Percentiles rank a stretch among this genome's conserved stretches.
phyloP scores from a whole-genome alignment of 2,888 invertebrate genomes.

The Polylopha cassiicola region DNA sequence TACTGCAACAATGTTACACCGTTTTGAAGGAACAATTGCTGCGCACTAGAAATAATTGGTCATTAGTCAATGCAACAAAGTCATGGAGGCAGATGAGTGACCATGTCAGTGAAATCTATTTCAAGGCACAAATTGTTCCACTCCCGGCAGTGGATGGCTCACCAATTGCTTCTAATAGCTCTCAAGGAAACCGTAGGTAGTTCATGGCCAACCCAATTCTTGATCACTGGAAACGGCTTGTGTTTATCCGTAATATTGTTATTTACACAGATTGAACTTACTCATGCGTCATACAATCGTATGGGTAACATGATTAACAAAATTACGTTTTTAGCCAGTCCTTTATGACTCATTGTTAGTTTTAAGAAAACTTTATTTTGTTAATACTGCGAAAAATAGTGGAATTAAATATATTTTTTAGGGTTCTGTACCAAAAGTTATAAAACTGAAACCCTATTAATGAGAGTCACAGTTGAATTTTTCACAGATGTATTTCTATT shows the following conservation, averaged over 20 bases:
- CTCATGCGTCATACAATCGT: slow-evolving; percentile 39
- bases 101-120: slow-evolving; percentile 37
- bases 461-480: too few relatives aligned
- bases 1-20: slow-evolving; percentile 22
- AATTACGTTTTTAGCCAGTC: slow-evolving; percentile 34
- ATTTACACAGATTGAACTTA: slow-evolving; percentile 40
- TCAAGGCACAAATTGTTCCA: slow-evolving; percentile 24
- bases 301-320: slow-evolving; percentile 37
- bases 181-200: slow-evolving; percentile 44
- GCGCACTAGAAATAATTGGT: slow-evolving; percentile 17
- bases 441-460: too few relatives aligned
- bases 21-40: slow-evolving; percentile 11
- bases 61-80: slow-evolving; percentile 27
- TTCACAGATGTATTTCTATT: too few relatives aligned
- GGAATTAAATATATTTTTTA: too few relatives aligned
- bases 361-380: too few relatives aligned
- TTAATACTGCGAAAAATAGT: too few relatives aligned
- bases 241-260: slow-evolving; percentile 42
- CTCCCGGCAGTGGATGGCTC: slow-evolving; percentile 26
- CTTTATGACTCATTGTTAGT: too few relatives aligned
- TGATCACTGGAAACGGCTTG: slow-evolving; percentile 39
- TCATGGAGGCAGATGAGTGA: slow-evolving; percentile 16
- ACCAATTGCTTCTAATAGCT: slow-evolving; percentile 48
- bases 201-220: slow-evolving; percentile 52
- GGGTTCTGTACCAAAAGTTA: too few relatives aligned